Base-by-base conservation (phyloP, 30 jellyfish, hydroid and myxozoan genomes). In the Haliclystus octoradiatus region DNA sequence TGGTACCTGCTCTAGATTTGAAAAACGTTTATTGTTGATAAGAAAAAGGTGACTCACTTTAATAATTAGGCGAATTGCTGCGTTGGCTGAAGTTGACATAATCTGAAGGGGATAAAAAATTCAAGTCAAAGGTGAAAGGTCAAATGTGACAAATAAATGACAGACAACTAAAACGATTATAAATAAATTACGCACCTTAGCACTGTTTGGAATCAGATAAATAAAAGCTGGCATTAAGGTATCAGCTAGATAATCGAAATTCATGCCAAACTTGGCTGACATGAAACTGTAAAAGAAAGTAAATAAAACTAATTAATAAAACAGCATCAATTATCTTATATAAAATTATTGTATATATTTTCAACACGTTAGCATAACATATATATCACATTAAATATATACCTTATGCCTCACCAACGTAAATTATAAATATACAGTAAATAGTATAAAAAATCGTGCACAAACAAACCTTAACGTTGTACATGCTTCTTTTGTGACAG, bases 1-100 rank as follows among this genome's bases (percentile, higher is more conserved):
- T n/a, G n/a, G n/a, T n/a, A n/a, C 15, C n/a, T 47, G 13, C 26
- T 9, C 31, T 65, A 24, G 68, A 30, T 24, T 12, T 34, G 0
- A 14, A 69, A 50, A 23, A 28, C 30, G 80, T 19, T 2, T 3
- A 33, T 27, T 1, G 28, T 5, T 28, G 70, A 26, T 12, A 28
- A 3, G 3, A 27, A 19, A 30, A 26, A 29, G 14, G 0, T 13
- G 28, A 66, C 82, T 2, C 68, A 79, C 96, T 82, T 88, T 88
- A 14, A 88, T 75, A 62, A 88, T 79, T 47, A 88, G 83, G 60
- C 94, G 73, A 3, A 88, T 65, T 1, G 93, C 77, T 26, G 92
- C 92, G 70, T 88, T 76, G 3, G 84, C 97, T 19, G 97, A 88
- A 0, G 93, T 66, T 26, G 97, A 77, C 97, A 88, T 88, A 3